Conservation (phyloP, 2,888 invertebrate species). For the Tubiluchus corallicola region DNA sequence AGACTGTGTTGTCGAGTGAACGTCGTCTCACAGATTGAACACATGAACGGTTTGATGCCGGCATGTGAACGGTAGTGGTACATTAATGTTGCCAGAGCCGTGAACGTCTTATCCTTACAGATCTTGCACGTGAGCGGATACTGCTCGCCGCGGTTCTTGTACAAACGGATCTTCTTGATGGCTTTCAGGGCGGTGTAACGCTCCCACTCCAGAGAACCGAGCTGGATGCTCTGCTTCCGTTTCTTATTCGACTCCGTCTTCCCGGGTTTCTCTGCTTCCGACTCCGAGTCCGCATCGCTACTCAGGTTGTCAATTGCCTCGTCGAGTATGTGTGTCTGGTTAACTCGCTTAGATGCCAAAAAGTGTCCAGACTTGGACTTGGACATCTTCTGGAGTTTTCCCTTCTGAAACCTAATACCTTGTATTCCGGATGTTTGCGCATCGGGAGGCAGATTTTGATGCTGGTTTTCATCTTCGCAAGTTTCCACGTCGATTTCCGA, state of each 20-base stretch:
- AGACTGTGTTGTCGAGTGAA: conserved; percentile 41
- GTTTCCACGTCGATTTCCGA: conserved; percentile 10
- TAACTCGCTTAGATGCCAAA: too few relatives aligned
- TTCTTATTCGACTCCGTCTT: conserved; percentile 10
- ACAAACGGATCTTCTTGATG: conserved; percentile 26
- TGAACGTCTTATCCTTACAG: conserved; percentile 37
- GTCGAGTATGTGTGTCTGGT: conserved; percentile 19
- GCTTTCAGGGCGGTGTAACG: conserved; percentile 23
- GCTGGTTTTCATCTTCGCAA: conserved; percentile 13
- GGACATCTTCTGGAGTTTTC: too few relatives aligned
- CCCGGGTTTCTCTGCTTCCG: conserved; percentile 13
- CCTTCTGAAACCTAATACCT: too few relatives aligned
- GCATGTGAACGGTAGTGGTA: conserved; percentile 42
- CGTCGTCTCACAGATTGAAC: conserved; percentile 37
- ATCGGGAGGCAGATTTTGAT: too few relatives aligned
- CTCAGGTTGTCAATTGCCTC: conserved; percentile 15
- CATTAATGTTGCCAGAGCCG: conserved; percentile 39
- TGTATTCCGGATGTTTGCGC: too few relatives aligned
- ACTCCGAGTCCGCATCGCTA: conserved; percentile 16
- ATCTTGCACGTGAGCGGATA: conserved; percentile 36
- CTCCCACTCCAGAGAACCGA: conserved; percentile 6
- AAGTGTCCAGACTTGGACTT: too few relatives aligned
- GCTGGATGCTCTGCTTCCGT: conserved; percentile 4
- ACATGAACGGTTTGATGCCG: conserved; percentile 41
- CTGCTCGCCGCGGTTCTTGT: conserved; percentile 19